Percentiles rank a stretch among this genome's conserved stretches.
These are phyloP conservation scores for Coenobita brevimanus DNA, from an alignment of 1,140 invertebrate genomes.

Conservation along the genomic window DNA sequence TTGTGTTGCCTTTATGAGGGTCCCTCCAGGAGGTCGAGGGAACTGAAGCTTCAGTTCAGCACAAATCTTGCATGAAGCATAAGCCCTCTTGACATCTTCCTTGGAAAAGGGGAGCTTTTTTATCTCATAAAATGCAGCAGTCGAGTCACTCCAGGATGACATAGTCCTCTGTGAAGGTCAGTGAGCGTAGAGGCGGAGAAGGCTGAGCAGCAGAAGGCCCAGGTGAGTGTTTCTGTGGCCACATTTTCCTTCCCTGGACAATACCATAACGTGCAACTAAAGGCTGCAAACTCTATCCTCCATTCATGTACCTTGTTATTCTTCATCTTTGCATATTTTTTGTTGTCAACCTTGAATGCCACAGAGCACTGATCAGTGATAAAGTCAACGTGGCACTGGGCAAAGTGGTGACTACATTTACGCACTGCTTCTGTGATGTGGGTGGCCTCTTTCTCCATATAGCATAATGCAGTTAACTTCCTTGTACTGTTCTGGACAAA, in stretches of 20 bases:
- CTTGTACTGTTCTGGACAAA: conserved; percentile 26
- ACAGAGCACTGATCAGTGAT: conserved; percentile 29
- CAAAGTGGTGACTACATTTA: conserved; percentile 23
- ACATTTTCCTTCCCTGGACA: no score
- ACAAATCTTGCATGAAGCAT: no score
- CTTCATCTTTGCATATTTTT: conserved; percentile 17
- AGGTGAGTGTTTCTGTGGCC: no score
- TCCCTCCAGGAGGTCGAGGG: not conserved
- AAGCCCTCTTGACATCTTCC: conserved; percentile 49
- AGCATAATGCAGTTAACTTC: conserved; percentile 6
- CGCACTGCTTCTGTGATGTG: conserved; percentile 13
- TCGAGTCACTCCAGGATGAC: no score
- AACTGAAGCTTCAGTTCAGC: not conserved
- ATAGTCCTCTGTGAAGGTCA: no score
- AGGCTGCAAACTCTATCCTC: conserved; percentile 16
- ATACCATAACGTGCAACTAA: not conserved
- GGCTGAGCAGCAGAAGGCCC: no score
- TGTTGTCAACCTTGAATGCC: conserved; percentile 28
- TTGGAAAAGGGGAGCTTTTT: no score
- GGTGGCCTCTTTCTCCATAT: conserved; percentile 23
- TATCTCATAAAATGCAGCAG: no score
- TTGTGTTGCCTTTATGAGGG: not conserved
- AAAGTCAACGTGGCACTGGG: conserved; percentile 2
- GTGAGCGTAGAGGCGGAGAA: no score
- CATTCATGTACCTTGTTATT: no score